A percentile compares a stretch with the other conserved stretches of the same genome.
These are phyloP conservation scores for Melanotaenia parkinsoni DNA, from an alignment of 2,797 vertebrate genomes.

Conservation along the genomic window DNA sequence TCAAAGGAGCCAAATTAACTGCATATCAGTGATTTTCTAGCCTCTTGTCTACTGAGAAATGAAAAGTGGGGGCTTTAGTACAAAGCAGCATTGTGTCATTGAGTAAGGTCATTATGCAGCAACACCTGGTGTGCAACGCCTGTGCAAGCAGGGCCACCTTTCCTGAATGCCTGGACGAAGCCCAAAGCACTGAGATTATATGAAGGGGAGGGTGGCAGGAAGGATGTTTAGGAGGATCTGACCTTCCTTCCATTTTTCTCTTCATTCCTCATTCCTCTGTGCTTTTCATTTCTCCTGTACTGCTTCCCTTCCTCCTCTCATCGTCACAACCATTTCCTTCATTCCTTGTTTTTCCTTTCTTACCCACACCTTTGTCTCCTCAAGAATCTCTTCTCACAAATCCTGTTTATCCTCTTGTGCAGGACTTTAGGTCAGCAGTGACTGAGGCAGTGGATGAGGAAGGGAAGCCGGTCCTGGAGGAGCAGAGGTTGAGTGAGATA, in stretches of 20 bases:
- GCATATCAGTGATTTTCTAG: slow-evolving; percentile 13
- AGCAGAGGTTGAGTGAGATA: slow-evolving; percentile 85
- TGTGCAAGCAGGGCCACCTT: slow-evolving; percentile 59
- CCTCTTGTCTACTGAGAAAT: slow-evolving; percentile 28
- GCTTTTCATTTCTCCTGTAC: slow-evolving; percentile 53
- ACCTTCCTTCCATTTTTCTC: slow-evolving; percentile 70
- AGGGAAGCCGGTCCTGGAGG: slow-evolving; percentile 81
- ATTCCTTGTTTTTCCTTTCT: slow-evolving; percentile 8
- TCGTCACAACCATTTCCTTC: slow-evolving; percentile 30
- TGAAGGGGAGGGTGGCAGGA: slow-evolving; percentile 69
- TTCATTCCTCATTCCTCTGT: slow-evolving; percentile 57
- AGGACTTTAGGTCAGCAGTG: slow-evolving; percentile 90
- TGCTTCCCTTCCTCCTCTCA: slow-evolving; percentile 37
- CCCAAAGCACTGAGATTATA: slow-evolving; percentile 62
- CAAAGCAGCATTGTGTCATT: slow-evolving; percentile 49
- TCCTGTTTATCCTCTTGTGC: slow-evolving; percentile 22
- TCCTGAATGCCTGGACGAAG: slow-evolving; percentile 75
- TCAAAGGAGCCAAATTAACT: slow-evolving; percentile 16
- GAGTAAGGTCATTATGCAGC: slow-evolving; percentile 70
- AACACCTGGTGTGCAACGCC: slow-evolving; percentile 70
- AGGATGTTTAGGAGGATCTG: slow-evolving; percentile 81
- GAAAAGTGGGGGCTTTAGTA: slow-evolving; percentile 28
- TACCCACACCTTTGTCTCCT: slow-evolving; percentile 7
- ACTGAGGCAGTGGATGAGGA: slow-evolving; percentile 77
- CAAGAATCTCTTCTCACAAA: slow-evolving; percentile 13